These are phyloP conservation scores for Prorops nasuta DNA, from an alignment of 1,140 invertebrate species.

Conservation along the genomic window DNA sequence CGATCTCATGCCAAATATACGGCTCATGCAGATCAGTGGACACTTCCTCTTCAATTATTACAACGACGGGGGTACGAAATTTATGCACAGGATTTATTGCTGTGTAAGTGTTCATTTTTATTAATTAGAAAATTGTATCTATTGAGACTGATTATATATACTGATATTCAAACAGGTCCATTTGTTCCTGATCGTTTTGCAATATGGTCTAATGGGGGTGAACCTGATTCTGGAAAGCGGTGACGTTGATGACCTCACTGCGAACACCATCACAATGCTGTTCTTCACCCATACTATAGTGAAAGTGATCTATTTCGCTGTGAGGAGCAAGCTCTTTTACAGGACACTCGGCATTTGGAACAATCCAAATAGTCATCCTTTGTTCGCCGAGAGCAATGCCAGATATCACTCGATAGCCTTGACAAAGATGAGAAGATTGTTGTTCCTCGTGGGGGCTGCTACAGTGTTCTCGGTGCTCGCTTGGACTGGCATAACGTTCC, in stretches of 20 bases:
- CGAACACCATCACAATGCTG: slow-evolving; percentile 77
- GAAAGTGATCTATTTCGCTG: slow-evolving; percentile 71
- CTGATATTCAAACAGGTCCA: slow-evolving; percentile 48
- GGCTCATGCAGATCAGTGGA: slow-evolving; percentile 71
- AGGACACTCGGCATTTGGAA: slow-evolving; percentile 76
- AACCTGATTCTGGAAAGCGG: slow-evolving; percentile 70
- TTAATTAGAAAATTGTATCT: background rate
- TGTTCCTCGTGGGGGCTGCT: slow-evolving; percentile 65
- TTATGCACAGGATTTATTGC: slow-evolving; percentile 46
- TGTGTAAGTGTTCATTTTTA: slow-evolving; percentile 40
- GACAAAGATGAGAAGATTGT: slow-evolving; percentile 72
- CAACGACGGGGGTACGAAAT: slow-evolving; percentile 49
- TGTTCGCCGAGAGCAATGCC: slow-evolving; percentile 81
- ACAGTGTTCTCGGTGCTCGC: slow-evolving; percentile 62
- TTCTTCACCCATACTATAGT: slow-evolving; percentile 78
- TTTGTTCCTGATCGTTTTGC: slow-evolving; percentile 63
- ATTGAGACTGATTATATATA: background rate
- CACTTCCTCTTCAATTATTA: slow-evolving; percentile 80
- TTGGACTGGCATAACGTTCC: slow-evolving; percentile 76
- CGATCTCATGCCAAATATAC: slow-evolving; percentile 79
- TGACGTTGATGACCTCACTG: slow-evolving; percentile 78
- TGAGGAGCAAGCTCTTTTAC: slow-evolving; percentile 74
- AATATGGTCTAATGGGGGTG: slow-evolving; percentile 64
- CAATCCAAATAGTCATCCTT: slow-evolving; percentile 75
- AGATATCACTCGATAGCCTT: slow-evolving; percentile 71